These are phyloP conservation scores for Crotophaga sulcirostris DNA, from an alignment of 2,113 vertebrate genomes.

Conservation along the genomic window DNA sequence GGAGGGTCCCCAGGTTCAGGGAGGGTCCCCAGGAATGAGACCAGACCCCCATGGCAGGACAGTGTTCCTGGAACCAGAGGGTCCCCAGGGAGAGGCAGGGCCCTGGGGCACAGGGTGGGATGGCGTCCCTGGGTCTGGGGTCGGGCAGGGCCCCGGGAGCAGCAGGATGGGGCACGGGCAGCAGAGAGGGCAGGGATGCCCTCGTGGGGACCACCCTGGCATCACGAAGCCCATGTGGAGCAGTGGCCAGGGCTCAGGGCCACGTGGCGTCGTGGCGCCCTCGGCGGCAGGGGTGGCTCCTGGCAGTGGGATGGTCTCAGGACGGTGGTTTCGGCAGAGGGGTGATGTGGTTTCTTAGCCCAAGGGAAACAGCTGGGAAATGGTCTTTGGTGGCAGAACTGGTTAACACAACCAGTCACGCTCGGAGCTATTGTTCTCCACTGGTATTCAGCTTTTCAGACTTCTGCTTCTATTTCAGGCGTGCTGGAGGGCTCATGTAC, in stretches of 20 bases:
- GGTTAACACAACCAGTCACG: slow-evolving; percentile 24
- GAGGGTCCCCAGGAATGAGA: neutral
- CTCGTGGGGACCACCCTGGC: rapidly evolving
- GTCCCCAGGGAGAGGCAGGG: neutral
- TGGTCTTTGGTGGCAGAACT: slow-evolving; percentile 8
- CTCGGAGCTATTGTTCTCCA: slow-evolving; percentile 48
- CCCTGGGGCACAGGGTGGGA: neutral
- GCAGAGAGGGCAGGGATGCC: neutral
- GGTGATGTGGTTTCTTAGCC: neutral
- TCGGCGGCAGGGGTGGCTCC: rapidly evolving
- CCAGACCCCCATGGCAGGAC: neutral
- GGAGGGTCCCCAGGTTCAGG: no score
- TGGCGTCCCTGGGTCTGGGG: neutral
- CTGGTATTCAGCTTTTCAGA: slow-evolving; percentile 54
- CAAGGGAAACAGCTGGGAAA: neutral
- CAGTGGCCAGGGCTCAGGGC: neutral
- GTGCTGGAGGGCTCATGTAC: slow-evolving; percentile 50
- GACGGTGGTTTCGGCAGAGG: neutral
- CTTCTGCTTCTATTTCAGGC: slow-evolving; percentile 62
- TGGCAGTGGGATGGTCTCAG: neutral
- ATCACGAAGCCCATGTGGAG: rapidly evolving
- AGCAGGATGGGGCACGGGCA: neutral
- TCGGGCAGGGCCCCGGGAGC: neutral
- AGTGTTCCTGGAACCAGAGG: neutral
- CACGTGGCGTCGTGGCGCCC: rapidly evolving